Conservation (phyloP, 2,113 vertebrate species). For the Anarrhichthys ocellatus region DNA sequence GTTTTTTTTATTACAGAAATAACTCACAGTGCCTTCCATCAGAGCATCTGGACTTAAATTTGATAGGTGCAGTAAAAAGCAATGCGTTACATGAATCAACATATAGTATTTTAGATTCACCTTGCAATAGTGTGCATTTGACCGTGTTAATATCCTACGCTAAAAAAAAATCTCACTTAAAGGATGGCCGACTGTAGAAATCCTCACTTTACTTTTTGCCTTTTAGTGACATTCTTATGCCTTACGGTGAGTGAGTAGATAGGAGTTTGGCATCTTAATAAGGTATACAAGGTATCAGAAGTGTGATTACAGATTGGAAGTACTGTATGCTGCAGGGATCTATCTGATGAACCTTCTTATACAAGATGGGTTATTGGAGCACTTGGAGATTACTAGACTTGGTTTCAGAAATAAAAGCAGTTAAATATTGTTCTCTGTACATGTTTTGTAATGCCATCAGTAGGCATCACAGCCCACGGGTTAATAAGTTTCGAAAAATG, state of each 20-base stretch:
- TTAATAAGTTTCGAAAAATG: conserved; percentile 68
- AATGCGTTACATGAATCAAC: conserved; percentile 11
- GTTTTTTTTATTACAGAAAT: conserved; percentile 66
- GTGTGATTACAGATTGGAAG: conserved; percentile 20
- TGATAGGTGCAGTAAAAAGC: conserved; percentile 26
- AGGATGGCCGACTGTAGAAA: neutral
- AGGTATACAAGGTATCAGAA: conserved; percentile 10
- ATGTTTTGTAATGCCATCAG: conserved; percentile 19
- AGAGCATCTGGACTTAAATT: conserved; percentile 45
- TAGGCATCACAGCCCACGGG: conserved; percentile 32
- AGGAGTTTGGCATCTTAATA: conserved; percentile 21
- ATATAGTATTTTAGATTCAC: conserved; percentile 36
- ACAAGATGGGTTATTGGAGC: conserved; percentile 7
- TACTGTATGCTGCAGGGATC: neutral
- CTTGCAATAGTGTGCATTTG: conserved; percentile 21
- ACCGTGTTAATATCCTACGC: neutral
- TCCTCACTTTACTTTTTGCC: conserved; percentile 12
- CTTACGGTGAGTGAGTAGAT: conserved; percentile 14
- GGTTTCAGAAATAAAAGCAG: conserved; percentile 29
- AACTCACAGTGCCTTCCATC: conserved; percentile 56
- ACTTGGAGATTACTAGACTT: neutral
- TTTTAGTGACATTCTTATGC: conserved; percentile 24
- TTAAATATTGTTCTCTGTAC: neutral
- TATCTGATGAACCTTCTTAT: conserved; percentile 10
- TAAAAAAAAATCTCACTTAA: conserved; percentile 16